Conservation (phyloP, 2,797 vertebrate genomes). For the Brachyrhaphis roseni region DNA sequence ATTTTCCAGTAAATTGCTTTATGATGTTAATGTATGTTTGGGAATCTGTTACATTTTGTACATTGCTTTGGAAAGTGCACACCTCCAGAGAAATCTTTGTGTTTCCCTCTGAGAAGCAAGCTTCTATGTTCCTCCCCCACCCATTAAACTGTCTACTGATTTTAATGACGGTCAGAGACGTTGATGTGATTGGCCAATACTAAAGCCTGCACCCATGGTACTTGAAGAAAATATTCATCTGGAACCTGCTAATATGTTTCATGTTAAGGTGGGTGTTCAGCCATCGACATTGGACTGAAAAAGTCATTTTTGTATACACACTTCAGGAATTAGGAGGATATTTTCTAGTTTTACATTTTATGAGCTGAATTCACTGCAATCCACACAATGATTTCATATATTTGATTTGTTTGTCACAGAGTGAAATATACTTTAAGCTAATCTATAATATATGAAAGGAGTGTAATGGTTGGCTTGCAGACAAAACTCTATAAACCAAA, state of each 20-base stretch:
- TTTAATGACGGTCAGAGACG: slow-evolving; percentile 68
- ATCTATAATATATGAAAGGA: slow-evolving; percentile 39
- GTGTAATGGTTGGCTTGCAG: slow-evolving; percentile 61
- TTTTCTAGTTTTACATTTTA: slow-evolving; percentile 10
- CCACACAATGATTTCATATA: not conserved
- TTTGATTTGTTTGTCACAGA: slow-evolving; percentile 12
- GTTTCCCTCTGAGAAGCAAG: slow-evolving; percentile 47
- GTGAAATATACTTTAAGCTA: slow-evolving; percentile 13
- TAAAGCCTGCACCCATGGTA: slow-evolving; percentile 49
- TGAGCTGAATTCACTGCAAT: not conserved
- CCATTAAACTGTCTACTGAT: slow-evolving; percentile 74
- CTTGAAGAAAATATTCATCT: slow-evolving; percentile 57
- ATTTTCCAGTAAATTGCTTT: slow-evolving; percentile 13
- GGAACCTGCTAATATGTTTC: slow-evolving; percentile 56
- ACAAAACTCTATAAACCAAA: slow-evolving; percentile 71
- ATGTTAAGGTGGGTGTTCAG: slow-evolving; percentile 47
- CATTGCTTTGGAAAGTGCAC: slow-evolving; percentile 23
- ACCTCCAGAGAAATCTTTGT: slow-evolving; percentile 43
- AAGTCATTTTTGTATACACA: slow-evolving; percentile 9
- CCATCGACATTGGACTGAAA: slow-evolving; percentile 5
- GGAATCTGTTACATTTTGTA: slow-evolving; percentile 29
- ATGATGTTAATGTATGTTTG: slow-evolving; percentile 14
- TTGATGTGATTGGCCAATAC: slow-evolving; percentile 70
- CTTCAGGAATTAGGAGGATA: slow-evolving; percentile 12
- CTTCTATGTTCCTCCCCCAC: slow-evolving; percentile 63